Evolutionary conservation across 2,797 vertebrate genomes (phyloP), one percentile per base, ranked within the genome.

Genomic region (Leptodactylus fallax): DNA sequence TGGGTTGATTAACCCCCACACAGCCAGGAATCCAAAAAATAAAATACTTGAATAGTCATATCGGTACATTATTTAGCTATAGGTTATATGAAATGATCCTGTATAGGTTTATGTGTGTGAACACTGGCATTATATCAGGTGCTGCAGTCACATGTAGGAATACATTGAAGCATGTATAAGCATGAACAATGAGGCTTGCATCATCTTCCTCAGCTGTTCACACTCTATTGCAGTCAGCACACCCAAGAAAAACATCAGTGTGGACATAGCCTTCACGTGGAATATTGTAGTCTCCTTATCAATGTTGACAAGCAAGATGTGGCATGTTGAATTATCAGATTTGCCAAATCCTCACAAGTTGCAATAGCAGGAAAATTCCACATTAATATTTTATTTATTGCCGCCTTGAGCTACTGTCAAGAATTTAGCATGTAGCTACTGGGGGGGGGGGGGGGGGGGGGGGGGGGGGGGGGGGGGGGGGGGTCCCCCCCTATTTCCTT

Each of bases 81-180:
- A 19, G 36, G 27, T 19, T 21, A 19, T 72, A 4, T 58, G 53
- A 27, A 16, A 3, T 13, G 12, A 10, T 56, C 13, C 8, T 5
- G 11, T 10, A 27, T 10, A 6, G 25, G 23, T 23, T 79, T 58
- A 8, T 21, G 25, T 55, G 51, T 19, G 77, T 79, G 51, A 55
- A 79, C 16, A 9, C 76, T 23, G 77, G 55, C 16, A 17, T 56
- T 55, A 56, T 13, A 14, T 56, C n/a, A 55, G 76, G 76, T 78
- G n/a, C 12, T 56, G 13, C 51, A 78, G 72, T n/a, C 45, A 76
- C 72, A 53, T n/a, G 47, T 23, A 76, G 36, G 71, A 77, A 53
- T 53, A 53, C 49, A 74, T 77, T 51, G 74, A 49, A 56, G 76
- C 53, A 78, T 25, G 76, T 78, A 78, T 25, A 17, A 25, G 51